A percentile compares a stretch with the other conserved stretches of the same genome.
These are phyloP conservation scores for Meandrina meandrites DNA, from an alignment of 92 coral and sea anemone genomes.

Conservation along the genomic window DNA sequence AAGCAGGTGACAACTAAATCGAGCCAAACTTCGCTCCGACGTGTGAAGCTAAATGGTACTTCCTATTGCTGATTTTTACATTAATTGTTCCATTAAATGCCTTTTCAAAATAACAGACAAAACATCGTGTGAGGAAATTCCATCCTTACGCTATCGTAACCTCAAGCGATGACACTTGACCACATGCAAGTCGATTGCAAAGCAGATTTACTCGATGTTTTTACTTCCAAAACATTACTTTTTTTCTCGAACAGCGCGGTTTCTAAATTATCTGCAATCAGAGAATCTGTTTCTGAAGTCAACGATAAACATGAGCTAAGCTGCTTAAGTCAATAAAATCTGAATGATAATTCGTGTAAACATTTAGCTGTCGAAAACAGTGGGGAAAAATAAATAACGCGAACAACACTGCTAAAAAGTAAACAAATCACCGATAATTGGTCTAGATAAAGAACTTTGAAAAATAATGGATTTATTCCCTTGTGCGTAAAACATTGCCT, in stretches of 20 bases:
- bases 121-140: background rate
- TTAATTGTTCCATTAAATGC: slow-evolving; percentile 7
- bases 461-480: background rate
- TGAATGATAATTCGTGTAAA: slow-evolving; percentile 15
- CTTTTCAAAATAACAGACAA: slow-evolving; percentile 13
- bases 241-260: background rate
- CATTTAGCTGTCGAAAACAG: slow-evolving; percentile 18
- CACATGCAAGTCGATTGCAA: slow-evolving; percentile 14
- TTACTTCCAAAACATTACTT: background rate
- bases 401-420: slow-evolving; percentile 19
- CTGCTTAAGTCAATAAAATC: slow-evolving; percentile 15
- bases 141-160: slow-evolving; percentile 15
- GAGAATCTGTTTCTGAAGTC: background rate
- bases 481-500: background rate
- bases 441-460: slow-evolving; percentile 1
- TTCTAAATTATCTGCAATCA: background rate
- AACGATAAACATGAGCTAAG: background rate
- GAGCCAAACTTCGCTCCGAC: background rate
- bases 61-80: background rate
- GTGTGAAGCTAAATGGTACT: slow-evolving; percentile 17
- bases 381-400: slow-evolving; percentile 24
- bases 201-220: slow-evolving; percentile 1
- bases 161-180: slow-evolving; percentile 22
- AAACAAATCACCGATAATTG: slow-evolving; percentile 18
- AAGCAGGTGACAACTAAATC: slow-evolving; percentile 18